A percentile compares a stretch with the other conserved stretches of the same genome.
Evolutionary conservation across 2,888 invertebrate species (phyloP).

Genomic region (Cephus rjabovi): DNA sequence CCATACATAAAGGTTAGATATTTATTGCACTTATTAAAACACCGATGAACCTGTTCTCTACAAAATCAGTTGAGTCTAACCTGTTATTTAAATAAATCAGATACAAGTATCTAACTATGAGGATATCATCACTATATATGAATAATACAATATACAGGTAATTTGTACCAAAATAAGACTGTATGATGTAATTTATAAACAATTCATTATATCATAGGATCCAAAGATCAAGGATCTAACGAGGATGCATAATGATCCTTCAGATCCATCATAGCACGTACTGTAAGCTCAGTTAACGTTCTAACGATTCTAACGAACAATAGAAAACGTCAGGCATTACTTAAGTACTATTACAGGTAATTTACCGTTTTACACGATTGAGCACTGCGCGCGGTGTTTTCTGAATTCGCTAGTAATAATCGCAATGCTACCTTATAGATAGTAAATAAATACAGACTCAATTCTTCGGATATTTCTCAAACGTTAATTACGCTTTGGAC

Average conservation of each 20-base stretch:
- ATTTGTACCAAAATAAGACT: background rate
- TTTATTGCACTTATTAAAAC: background rate
- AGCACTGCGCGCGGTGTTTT: background rate
- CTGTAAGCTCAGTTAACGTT: background rate
- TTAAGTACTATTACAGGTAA: slow-evolving; percentile 29
- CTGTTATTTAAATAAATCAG: slow-evolving; percentile 1
- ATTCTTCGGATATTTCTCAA: background rate
- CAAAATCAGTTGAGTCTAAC: background rate
- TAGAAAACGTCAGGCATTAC: background rate
- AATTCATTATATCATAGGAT: background rate
- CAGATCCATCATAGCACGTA: background rate
- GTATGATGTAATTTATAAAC: background rate
- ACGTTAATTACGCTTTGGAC: background rate
- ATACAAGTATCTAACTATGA: background rate
- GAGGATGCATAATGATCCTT: background rate
- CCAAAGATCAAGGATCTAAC: background rate
- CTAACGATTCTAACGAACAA: background rate
- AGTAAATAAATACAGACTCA: background rate
- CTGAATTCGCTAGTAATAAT: background rate
- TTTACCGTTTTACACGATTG: slow-evolving; percentile 44
- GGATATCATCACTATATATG: no score
- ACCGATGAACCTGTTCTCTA: background rate
- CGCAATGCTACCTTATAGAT: background rate
- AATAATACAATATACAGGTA: background rate
- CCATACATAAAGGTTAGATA: background rate